Base-by-base conservation (phyloP, 2,797 vertebrate species). In the Lophura swinhoii region DNA sequence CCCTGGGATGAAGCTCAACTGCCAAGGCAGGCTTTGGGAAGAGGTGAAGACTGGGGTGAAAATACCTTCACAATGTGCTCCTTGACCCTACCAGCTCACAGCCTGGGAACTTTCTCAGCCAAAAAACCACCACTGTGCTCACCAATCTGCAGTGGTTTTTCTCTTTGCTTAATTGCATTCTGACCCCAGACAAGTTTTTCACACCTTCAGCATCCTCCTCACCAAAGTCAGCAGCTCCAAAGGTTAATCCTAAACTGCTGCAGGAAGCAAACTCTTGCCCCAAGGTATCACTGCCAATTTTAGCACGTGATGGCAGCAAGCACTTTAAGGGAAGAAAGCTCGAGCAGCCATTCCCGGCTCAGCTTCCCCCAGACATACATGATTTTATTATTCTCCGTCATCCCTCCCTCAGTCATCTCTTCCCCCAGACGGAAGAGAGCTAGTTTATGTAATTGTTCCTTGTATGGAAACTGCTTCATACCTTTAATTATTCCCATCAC, bases 361-460 rank as follows among this genome's bases (percentile, higher is more conserved):
- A 60, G 86, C 86, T 74, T 76, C 72, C 66, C 91, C 66, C 41
- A 3, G 7, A 58, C 23, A 1, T 53, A 68, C 16, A 83, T 37
- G 53, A 80, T 93, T 90, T 93, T 71, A 77, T 90, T 93, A 89
- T 92, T 94, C 91, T 63, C 90, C 37, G 70, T 94, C 91, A 87
- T 73, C 76, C 93, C 79, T 95, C 87, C 79, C 70, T 94, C 93
- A 95, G 91, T 77, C 90, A 93, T 94, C 76, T 92, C 95, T 94
- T 95, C 95, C 95, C 87, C 91, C 93, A 93, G 90, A 94, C 69
- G 87, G 94, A 95, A 93, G 83, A 77, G 41, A 94, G 91, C 69
- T 70, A 43, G 90, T 90, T 95, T 95, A 96, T 94, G 91, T 96
- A 96, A 96, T 96, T 95, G 93, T 94, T 96, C 95, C 95, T 95